Percentiles rank a stretch among this genome's conserved stretches.
Conservation (phyloP, 1,140 invertebrate genomes). For the Cotesia chilonis region DNA sequence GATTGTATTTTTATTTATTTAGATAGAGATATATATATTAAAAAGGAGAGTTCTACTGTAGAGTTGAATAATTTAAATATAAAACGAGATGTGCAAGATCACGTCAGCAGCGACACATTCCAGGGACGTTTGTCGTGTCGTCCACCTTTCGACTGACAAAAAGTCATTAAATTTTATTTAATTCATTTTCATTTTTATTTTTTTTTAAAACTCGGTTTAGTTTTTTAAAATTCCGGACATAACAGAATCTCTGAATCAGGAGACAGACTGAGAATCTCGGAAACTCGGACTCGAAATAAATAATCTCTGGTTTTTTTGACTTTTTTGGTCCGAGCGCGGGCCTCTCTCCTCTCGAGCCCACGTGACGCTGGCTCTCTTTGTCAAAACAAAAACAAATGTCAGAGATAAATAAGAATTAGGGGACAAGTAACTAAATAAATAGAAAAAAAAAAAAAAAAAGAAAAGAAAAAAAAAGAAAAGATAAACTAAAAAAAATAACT, state of each 20-base stretch:
- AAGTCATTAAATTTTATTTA: conserved; percentile 15
- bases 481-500: conserved; percentile 27
- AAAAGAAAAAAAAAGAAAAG: background rate
- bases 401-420: too few species aligned
- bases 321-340: too few species aligned
- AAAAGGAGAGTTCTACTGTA: background rate
- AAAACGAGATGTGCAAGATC: background rate
- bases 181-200: background rate
- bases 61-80: background rate
- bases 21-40: too few species aligned
- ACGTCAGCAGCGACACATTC: conserved; percentile 35
- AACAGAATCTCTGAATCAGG: too few species aligned
- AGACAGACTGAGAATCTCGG: too few species aligned
- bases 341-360: too few species aligned
- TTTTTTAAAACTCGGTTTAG: background rate
- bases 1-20: conserved; percentile 10
- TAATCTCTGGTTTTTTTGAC: too few species aligned
- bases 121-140: conserved; percentile 37
- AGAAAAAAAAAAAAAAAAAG: background rate
- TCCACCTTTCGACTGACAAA: conserved; percentile 37
- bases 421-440: background rate
- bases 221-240: too few species aligned
- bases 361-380: too few species aligned
- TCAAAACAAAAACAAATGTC: too few species aligned
- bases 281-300: too few species aligned